Conservation (phyloP, 2,113 vertebrate species). For the Plestiodon gilberti region DNA sequence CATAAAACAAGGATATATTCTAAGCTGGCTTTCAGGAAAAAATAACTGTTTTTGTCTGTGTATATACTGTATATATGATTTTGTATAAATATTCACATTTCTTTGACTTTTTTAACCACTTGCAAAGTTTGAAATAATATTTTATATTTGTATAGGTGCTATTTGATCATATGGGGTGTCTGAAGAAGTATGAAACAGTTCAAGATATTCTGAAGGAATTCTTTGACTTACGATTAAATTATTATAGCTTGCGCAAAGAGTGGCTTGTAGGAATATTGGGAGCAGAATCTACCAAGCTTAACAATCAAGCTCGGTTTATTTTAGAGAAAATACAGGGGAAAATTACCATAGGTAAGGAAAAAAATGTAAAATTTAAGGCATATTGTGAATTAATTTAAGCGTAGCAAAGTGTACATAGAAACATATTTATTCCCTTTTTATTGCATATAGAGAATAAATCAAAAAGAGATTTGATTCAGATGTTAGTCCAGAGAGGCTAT, state of each 20-base stretch:
- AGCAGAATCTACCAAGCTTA: slow-evolving; percentile 92
- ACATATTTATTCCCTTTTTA: slow-evolving; percentile 39
- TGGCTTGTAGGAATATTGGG: slow-evolving; percentile 94
- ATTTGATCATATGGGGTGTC: slow-evolving; percentile 99
- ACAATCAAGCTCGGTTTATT: slow-evolving; percentile 97
- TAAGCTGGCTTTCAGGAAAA: rapidly evolving
- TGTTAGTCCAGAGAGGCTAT: slow-evolving; percentile 95
- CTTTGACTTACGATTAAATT: slow-evolving; percentile 94
- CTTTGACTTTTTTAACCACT: background rate
- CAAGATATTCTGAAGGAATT: slow-evolving; percentile 97
- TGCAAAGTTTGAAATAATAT: background rate
- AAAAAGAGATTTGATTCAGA: slow-evolving; percentile 93
- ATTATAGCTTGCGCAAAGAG: slow-evolving; percentile 94
- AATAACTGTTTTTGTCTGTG: background rate
- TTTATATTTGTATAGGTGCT: slow-evolving; percentile 83
- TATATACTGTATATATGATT: background rate
- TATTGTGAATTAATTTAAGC: slow-evolving; percentile 49
- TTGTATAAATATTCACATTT: background rate
- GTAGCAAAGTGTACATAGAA: slow-evolving; percentile 57
- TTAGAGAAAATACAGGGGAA: slow-evolving; percentile 99
- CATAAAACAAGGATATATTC: too few species aligned
- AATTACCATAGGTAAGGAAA: slow-evolving; percentile 87
- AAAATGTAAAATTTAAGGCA: background rate
- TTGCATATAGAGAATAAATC: slow-evolving; percentile 91
- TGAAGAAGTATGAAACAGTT: slow-evolving; percentile 97